Percentiles rank a stretch among this genome's conserved stretches.
These are phyloP conservation scores for Delphinapterus leucas DNA, from an alignment of 2,113 vertebrate genomes.

Conservation along the genomic window DNA sequence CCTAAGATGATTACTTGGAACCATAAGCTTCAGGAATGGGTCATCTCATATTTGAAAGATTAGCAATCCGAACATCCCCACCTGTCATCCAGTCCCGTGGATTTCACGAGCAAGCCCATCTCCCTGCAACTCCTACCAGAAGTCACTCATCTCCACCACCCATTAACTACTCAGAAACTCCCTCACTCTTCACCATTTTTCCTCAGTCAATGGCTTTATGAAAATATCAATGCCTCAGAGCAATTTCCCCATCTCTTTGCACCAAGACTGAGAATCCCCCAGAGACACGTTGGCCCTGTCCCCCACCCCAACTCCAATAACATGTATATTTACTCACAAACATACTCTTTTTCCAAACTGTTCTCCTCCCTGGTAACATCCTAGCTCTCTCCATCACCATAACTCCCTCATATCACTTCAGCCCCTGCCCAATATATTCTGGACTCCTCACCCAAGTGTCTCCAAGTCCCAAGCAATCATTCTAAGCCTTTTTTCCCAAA, in stretches of 20 bases:
- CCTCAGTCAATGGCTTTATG: neutral
- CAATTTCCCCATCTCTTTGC: neutral
- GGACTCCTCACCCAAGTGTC: neutral
- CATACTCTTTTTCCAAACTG: neutral
- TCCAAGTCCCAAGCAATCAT: neutral
- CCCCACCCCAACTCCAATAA: neutral
- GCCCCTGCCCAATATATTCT: neutral
- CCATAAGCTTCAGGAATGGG: neutral
- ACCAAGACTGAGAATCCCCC: neutral
- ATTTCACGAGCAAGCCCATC: neutral
- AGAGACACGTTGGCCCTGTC: neutral
- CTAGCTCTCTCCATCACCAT: neutral
- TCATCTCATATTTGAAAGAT: neutral
- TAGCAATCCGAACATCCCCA: neutral
- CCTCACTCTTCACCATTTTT: neutral
- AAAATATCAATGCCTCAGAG: neutral
- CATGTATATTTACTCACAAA: neutral
- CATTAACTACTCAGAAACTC: neutral
- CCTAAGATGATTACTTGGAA: conserved; percentile 9
- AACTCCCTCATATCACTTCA: neutral
- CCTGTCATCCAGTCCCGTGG: neutral
- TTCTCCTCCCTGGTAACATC: neutral
- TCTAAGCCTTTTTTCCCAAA: neutral
- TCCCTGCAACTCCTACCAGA: neutral
- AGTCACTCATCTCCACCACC: neutral